These are phyloP conservation scores for Montipora capitata DNA, from an alignment of 92 coral and sea anemone genomes.

Conservation along the genomic window DNA sequence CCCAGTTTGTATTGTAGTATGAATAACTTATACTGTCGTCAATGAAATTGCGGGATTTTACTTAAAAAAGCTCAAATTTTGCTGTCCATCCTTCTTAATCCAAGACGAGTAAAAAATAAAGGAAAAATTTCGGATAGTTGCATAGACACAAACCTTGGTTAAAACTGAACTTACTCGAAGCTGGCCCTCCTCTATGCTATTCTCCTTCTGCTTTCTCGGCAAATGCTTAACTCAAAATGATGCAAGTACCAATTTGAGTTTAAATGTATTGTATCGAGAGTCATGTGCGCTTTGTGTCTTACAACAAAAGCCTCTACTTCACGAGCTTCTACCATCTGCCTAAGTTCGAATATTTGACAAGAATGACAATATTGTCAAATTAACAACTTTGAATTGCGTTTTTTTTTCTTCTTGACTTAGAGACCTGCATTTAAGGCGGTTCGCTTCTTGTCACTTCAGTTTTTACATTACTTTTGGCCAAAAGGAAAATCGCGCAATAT, in stretches of 20 bases:
- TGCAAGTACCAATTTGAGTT: neutral
- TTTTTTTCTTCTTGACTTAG: neutral
- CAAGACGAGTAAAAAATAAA: neutral
- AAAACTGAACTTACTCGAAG: neutral
- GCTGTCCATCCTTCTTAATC: neutral
- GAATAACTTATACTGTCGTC: neutral
- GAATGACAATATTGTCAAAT: constrained; percentile 34
- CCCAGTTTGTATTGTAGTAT: too few relatives aligned
- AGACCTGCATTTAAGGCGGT: neutral
- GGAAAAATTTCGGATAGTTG: neutral
- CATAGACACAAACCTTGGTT: neutral
- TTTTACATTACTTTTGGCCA: neutral
- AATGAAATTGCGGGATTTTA: neutral
- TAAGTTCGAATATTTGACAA: constrained; percentile 12
- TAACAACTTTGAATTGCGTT: neutral
- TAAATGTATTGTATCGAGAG: neutral
- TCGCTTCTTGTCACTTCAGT: neutral
- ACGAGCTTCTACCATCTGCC: constrained; percentile 23
- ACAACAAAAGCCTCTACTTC: constrained; percentile 7
- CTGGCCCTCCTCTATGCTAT: too few relatives aligned
- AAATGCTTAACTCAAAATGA: neutral
- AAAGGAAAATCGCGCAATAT: neutral
- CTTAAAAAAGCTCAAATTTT: neutral
- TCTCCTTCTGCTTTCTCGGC: neutral
- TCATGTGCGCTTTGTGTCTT: constrained; percentile 9